Conservation (phyloP, 2,113 vertebrate species). For the Calypte anna region DNA sequence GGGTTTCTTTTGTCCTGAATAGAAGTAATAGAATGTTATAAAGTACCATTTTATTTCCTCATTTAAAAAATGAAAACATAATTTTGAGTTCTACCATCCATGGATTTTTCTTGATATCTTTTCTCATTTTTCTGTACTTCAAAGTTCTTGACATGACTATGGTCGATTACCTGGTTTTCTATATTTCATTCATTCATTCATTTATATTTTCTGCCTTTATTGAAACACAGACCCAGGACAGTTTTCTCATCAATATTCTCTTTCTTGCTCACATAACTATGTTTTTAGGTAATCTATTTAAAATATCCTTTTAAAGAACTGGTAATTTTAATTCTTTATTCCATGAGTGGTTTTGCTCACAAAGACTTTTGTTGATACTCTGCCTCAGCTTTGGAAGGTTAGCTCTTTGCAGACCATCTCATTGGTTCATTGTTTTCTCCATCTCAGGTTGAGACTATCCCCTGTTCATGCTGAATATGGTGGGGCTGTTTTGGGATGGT, state of each 20-base stretch:
- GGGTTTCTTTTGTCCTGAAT: background rate
- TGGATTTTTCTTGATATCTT: background rate
- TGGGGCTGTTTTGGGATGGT: fast-evolving
- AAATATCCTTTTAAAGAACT: background rate
- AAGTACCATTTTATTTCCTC: background rate
- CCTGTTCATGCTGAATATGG: background rate
- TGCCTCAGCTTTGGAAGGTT: background rate
- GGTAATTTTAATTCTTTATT: background rate
- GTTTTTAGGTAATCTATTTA: background rate
- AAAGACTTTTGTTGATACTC: background rate
- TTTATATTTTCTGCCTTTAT: background rate
- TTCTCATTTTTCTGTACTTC: background rate
- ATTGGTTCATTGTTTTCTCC: background rate
- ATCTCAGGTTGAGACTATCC: background rate
- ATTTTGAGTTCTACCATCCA: background rate
- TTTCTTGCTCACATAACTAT: background rate
- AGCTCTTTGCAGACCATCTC: background rate
- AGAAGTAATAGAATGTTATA: background rate
- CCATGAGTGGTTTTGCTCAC: background rate
- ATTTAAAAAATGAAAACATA: background rate
- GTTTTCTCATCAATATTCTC: background rate
- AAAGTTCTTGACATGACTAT: background rate
- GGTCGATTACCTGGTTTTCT: background rate
- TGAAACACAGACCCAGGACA: background rate
- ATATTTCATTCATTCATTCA: background rate